phyloP scores from a whole-genome alignment of 2,797 vertebrate genomes.

The Micropoecilia bifurca region DNA sequence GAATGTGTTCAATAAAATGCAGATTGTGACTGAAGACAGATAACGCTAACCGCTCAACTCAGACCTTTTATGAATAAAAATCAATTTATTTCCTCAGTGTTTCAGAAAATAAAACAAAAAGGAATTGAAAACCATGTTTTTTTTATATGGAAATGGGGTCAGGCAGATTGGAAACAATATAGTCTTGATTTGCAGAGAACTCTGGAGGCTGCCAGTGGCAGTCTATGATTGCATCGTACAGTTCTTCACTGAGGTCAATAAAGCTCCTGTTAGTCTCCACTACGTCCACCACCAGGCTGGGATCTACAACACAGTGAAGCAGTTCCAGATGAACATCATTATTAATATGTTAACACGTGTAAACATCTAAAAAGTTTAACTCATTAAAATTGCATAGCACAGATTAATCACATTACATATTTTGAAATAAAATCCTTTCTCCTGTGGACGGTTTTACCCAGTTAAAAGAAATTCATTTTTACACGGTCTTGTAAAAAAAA shows the following conservation, averaged over 20 bases:
- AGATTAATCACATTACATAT: no score
- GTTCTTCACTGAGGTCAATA: constrained; percentile 93
- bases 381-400: no score
- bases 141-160: constrained; percentile 70
- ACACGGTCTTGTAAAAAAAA: no score
- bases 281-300: constrained; percentile 85
- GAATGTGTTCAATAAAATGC: background rate
- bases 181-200: constrained; percentile 81
- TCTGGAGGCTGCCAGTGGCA: constrained; percentile 91
- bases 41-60: background rate
- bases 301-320: constrained; percentile 87
- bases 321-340: no score
- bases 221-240: constrained; percentile 90
- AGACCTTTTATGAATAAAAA: background rate
- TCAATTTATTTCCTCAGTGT: background rate
- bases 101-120: background rate
- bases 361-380: no score
- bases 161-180: constrained; percentile 52
- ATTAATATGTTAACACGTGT: no score
- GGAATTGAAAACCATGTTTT: background rate
- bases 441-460: no score
- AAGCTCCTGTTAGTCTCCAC: constrained; percentile 89
- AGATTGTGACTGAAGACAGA: background rate
- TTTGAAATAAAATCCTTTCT: no score
- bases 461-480: no score